These are phyloP conservation scores for Ceyx melanurus DNA, from an alignment of 2,113 vertebrate species.

Conservation along the genomic window DNA sequence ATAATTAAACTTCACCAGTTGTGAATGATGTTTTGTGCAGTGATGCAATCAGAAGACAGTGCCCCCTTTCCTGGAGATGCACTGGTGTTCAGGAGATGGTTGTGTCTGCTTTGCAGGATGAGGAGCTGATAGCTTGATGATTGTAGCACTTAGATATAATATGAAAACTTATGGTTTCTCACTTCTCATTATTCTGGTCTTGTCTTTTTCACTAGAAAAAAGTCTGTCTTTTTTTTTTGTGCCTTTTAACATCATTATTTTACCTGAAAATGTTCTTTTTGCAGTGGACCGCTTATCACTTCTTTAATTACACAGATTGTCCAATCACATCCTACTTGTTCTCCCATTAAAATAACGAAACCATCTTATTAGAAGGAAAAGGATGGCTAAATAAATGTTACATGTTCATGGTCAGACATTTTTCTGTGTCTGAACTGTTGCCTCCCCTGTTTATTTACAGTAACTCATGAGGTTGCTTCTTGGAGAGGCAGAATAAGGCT, in stretches of 20 bases:
- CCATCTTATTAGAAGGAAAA: background rate
- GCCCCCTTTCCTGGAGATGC: background rate
- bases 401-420: background rate
- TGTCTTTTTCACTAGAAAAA: background rate
- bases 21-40: background rate
- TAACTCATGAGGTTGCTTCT: background rate
- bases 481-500: background rate
- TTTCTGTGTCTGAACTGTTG: background rate
- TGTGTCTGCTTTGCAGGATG: background rate
- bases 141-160: background rate
- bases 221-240: background rate
- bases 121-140: background rate
- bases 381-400: background rate
- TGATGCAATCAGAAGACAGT: background rate
- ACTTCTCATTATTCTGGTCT: background rate
- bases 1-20: background rate
- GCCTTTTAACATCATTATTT: background rate
- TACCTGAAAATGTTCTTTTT: background rate
- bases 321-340: background rate
- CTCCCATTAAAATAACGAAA: background rate
- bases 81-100: background rate
- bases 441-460: background rate
- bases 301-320: background rate
- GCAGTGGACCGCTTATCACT: background rate
- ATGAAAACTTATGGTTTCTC: background rate